Percentiles rank a stretch among this genome's conserved stretches.
phyloP scores from a whole-genome alignment of 2,113 vertebrate genomes.

The Potamarius usumacintae region DNA sequence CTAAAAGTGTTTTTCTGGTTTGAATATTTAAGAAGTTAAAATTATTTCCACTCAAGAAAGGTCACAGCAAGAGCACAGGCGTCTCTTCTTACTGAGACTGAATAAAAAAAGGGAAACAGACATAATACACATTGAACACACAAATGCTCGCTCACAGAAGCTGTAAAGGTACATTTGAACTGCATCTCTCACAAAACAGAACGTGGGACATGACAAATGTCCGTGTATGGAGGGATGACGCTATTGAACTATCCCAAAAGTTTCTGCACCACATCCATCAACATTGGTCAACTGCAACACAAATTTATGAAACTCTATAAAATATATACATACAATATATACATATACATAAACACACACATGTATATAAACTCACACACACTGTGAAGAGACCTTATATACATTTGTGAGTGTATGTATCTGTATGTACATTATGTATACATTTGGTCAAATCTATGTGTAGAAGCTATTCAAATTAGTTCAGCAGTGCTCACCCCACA shows the following conservation, averaged over 20 bases:
- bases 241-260: background rate
- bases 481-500: background rate
- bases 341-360: constrained; percentile 70
- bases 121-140: background rate
- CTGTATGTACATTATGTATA: constrained; percentile 68
- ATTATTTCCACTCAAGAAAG: background rate
- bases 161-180: background rate
- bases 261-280: background rate
- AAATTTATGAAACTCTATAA: constrained; percentile 61
- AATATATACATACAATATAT: constrained; percentile 73
- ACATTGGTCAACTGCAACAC: background rate
- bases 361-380: constrained; percentile 49
- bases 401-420: constrained; percentile 67
- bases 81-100: background rate
- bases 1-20: background rate
- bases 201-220: background rate
- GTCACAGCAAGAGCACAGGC: background rate
- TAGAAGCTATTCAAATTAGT: background rate
- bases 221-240: background rate
- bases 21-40: background rate
- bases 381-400: constrained; percentile 45
- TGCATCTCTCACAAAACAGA: background rate
- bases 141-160: background rate
- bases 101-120: background rate
- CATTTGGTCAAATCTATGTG: constrained; percentile 54